Evolutionary conservation across 1,140 invertebrate species (phyloP).

Genomic region (Conopomorpha cramerella): DNA sequence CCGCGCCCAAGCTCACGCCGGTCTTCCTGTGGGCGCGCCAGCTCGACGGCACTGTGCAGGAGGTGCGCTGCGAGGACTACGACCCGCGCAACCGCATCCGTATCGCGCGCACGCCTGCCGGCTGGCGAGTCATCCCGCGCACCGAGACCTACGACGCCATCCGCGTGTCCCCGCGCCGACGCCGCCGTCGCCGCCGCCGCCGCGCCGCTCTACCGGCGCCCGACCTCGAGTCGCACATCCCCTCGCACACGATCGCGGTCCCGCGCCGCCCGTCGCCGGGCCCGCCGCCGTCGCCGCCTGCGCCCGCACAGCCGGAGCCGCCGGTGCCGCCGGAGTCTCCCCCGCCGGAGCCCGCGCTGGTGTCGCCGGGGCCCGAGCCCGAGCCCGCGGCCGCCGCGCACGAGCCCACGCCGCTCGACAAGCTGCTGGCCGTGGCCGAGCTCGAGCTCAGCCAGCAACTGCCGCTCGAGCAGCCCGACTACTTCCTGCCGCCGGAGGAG

Average conservation of each 20-base stretch:
- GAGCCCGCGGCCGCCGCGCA: slow-evolving; percentile 42
- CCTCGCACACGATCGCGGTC: slow-evolving; percentile 62
- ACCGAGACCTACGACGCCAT: slow-evolving; percentile 69
- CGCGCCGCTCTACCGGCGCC: slow-evolving; percentile 28
- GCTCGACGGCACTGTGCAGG: slow-evolving; percentile 75
- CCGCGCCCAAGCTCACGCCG: slow-evolving; percentile 52
- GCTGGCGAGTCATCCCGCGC: slow-evolving; percentile 80
- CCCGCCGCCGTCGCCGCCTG: slow-evolving; percentile 36
- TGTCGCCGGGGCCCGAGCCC: slow-evolving; percentile 64
- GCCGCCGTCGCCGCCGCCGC: slow-evolving; percentile 12
- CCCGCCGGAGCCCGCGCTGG: slow-evolving; percentile 62
- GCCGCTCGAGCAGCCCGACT: slow-evolving; percentile 23
- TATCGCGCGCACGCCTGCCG: slow-evolving; percentile 75
- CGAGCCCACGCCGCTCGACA: slow-evolving; percentile 45
- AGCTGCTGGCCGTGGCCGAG: slow-evolving; percentile 56
- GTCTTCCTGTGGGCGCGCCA: slow-evolving; percentile 83
- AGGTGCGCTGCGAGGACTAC: slow-evolving; percentile 84
- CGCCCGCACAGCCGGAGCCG: slow-evolving; percentile 15
- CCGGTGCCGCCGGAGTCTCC: slow-evolving; percentile 22
- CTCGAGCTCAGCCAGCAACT: slow-evolving; percentile 54
- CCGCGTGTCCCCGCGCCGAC: slow-evolving; percentile 42
- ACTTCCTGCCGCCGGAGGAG: slow-evolving; percentile 40
- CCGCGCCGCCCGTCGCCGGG: slow-evolving; percentile 25
- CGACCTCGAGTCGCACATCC: slow-evolving; percentile 63
- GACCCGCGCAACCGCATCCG: slow-evolving; percentile 81